Percentiles rank a stretch among this genome's conserved stretches.
These are phyloP conservation scores for Hydractinia echinata DNA, from an alignment of 30 jellyfish, hydroid and myxozoan species.

Conservation along the genomic window DNA sequence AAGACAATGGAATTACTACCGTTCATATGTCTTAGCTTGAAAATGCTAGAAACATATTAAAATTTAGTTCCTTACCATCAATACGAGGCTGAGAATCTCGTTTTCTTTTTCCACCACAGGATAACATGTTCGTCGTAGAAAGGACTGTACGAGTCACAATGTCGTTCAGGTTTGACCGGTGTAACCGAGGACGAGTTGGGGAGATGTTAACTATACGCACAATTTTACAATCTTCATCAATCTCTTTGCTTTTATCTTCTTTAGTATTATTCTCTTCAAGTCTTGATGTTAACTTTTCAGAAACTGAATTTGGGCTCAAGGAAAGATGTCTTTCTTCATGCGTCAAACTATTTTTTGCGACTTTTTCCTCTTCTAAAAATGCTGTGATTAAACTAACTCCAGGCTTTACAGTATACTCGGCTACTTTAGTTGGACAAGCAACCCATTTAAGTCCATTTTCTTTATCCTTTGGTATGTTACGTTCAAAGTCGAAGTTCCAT, in stretches of 20 bases:
- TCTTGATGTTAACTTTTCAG: too few species aligned
- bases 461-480: slow-evolving; percentile 13
- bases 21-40: too few species aligned
- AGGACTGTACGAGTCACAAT: not conserved
- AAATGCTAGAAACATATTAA: too few species aligned
- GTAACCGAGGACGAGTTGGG: not conserved
- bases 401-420: not conserved
- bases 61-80: not conserved
- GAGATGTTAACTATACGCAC: not conserved
- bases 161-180: not conserved
- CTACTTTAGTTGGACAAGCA: not conserved
- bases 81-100: not conserved
- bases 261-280: too few species aligned
- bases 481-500: slow-evolving; percentile 32
- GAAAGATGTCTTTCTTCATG: too few species aligned
- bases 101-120: not conserved
- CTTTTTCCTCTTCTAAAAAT: not conserved
- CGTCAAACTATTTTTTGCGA: too few species aligned
- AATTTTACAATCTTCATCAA: not conserved
- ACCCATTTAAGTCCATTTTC: slow-evolving; percentile 25
- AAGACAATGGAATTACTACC: too few species aligned
- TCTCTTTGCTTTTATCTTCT: not conserved
- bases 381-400: slow-evolving; percentile 12
- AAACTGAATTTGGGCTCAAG: too few species aligned
- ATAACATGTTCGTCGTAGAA: not conserved